Conservation (phyloP, 2,888 invertebrate genomes). For the Tortricodes alternella region DNA sequence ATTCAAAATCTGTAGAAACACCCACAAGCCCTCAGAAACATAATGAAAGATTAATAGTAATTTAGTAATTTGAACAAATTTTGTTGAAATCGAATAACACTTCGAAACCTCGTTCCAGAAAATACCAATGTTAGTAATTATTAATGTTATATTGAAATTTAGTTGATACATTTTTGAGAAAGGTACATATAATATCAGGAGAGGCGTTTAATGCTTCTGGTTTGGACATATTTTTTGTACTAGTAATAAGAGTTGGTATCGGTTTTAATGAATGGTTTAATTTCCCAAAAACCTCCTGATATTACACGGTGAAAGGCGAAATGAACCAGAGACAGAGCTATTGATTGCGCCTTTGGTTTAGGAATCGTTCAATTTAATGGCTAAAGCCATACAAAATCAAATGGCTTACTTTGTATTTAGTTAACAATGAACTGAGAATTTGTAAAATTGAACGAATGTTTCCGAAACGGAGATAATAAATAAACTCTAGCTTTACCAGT, state of each 20-base stretch:
- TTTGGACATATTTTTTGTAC: too few relatives aligned
- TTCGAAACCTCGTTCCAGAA: constrained; percentile 19
- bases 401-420: neutral
- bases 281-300: constrained; percentile 49
- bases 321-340: constrained; percentile 50
- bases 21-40: constrained; percentile 30
- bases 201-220: neutral
- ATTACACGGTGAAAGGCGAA: constrained; percentile 58
- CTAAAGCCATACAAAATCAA: neutral
- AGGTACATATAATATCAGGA: constrained; percentile 9
- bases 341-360: constrained; percentile 36
- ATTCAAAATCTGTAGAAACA: constrained; percentile 32
- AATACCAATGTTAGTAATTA: constrained; percentile 20
- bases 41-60: neutral
- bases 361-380: constrained; percentile 11
- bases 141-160: constrained; percentile 6
- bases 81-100: neutral
- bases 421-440: neutral
- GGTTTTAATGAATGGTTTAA: neutral
- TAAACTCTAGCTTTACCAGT: constrained; percentile 1
- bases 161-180: neutral
- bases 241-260: neutral
- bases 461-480: constrained; percentile 19
- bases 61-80: neutral
- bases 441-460: constrained; percentile 18